Evolutionary conservation across 1,140 invertebrate genomes (phyloP).

Genomic region (Rhyzopertha dominica): DNA sequence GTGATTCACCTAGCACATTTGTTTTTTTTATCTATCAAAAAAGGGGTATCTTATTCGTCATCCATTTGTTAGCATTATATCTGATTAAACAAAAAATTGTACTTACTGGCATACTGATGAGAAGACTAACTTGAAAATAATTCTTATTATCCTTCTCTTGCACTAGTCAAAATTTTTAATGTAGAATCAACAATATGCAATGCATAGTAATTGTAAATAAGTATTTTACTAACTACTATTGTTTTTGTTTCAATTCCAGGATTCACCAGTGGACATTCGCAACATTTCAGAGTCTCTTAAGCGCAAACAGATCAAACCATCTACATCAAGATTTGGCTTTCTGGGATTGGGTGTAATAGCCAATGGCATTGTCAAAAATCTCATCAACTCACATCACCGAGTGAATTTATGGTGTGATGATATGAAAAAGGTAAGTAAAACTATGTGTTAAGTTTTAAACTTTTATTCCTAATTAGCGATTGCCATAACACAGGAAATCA

Average conservation of each 20-base stretch:
- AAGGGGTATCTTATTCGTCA: no score
- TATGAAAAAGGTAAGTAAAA: constrained; percentile 77
- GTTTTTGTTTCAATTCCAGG: constrained; percentile 48
- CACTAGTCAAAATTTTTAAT: neutral
- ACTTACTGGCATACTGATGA: no score
- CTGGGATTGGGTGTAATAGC: constrained; percentile 95
- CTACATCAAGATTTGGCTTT: constrained; percentile 87
- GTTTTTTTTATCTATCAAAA: no score
- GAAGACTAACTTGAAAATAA: neutral
- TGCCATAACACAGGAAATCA: constrained; percentile 13
- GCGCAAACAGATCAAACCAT: constrained; percentile 83
- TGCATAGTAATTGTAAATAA: constrained; percentile 5
- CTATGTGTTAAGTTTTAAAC: constrained; percentile 21
- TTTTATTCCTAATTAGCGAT: constrained; percentile 11
- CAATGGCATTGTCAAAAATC: constrained; percentile 91
- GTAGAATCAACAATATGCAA: neutral
- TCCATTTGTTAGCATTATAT: no score
- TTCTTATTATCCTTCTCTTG: neutral
- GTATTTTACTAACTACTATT: constrained; percentile 3
- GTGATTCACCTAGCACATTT: no score
- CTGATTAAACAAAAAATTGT: no score
- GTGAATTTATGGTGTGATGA: constrained; percentile 94
- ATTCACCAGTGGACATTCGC: constrained; percentile 70
- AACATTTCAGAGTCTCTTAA: constrained; percentile 73
- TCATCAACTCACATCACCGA: constrained; percentile 89